Evolutionary conservation across 2,113 vertebrate genomes (phyloP), one percentile per base, ranked within the genome.

Genomic region (Pantherophis guttatus): DNA sequence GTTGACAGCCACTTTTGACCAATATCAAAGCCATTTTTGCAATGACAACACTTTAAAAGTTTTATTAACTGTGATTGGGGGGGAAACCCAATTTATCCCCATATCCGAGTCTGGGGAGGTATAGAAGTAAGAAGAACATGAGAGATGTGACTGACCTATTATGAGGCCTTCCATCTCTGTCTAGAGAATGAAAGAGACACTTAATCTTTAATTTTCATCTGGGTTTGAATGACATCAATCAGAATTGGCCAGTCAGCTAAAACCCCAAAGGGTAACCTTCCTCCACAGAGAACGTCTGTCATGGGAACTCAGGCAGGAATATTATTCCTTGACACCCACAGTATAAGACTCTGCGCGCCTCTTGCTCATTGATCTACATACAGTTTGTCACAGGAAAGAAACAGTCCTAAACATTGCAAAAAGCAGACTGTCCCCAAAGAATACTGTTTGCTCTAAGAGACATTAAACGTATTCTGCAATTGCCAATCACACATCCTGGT

Each of bases 391-490:
- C 15, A 21, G 75, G 75, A 21, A 44, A 44, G 39, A 81, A 7
- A 81, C 15, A 39, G 33, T 44, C 75, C 17, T 21, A 81, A 44
- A 81, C 8, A 44, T 81, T 44, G 17, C 75, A 44, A 39, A 81
- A 81, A 19, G n/a, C n/a, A 39, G 70, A 7, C 33, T 19, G 33
- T 81, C 75, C 17, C 75, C 33, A 44, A 21, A 44, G 17, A 81
- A 39, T 81, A 39, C 33, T 10, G 2, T 88, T 88, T 55, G 33
- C 23, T 59, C 88, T 57, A 55, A 12, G 33, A 89, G 39, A 58
- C 21, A 55, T 55, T 54, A 81, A 91, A 95, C 95, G 94, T 95
- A 96, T 96, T 95, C 91, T 88, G 92, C 94, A 6, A 93, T 93
- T 93, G 95, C 95, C 94, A 92, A 93, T 94, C 88, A 95, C 10